Evolutionary conservation across 2,888 invertebrate species (phyloP).

Genomic region (Habrosyne pyritoides): DNA sequence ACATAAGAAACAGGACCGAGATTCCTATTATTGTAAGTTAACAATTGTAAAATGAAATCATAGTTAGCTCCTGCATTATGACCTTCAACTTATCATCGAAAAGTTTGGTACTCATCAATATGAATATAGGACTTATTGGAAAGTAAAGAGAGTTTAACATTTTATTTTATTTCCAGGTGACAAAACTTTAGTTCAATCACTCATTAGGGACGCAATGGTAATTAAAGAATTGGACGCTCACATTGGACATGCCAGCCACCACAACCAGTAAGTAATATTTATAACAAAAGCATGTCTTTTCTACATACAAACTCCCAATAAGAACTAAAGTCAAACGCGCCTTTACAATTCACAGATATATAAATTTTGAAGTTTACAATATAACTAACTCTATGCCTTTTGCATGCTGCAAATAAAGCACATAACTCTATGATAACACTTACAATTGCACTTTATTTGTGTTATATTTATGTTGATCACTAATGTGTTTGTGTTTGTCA

Average conservation of each 20-base stretch:
- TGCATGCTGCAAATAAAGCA: conserved; percentile 32
- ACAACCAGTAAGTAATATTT: conserved; percentile 89
- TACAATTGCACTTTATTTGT: conserved; percentile 44
- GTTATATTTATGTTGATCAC: conserved; percentile 61
- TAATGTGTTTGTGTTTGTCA: conserved; percentile 86
- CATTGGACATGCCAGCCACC: conserved; percentile 86
- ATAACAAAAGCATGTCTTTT: conserved; percentile 51
- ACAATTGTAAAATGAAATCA: no score
- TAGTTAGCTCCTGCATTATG: no score
- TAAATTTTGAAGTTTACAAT: conserved; percentile 10
- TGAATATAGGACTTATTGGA: no score
- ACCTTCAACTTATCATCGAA: no score
- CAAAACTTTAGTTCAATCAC: conserved; percentile 94
- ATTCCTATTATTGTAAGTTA: conserved; percentile 89
- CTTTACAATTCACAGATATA: neutral
- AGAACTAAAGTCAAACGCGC: conserved; percentile 6
- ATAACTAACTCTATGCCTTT: conserved; percentile 16
- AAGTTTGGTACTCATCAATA: no score
- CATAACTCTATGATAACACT: conserved; percentile 29
- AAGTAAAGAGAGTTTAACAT: neutral
- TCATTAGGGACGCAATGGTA: conserved; percentile 95
- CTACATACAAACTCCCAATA: conserved; percentile 27
- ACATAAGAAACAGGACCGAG: conserved; percentile 88
- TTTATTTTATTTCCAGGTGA: conserved; percentile 86
- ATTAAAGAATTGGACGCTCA: conserved; percentile 92